Base-by-base conservation (phyloP, 2,888 invertebrate species). In the Orchesellides sinensis region DNA sequence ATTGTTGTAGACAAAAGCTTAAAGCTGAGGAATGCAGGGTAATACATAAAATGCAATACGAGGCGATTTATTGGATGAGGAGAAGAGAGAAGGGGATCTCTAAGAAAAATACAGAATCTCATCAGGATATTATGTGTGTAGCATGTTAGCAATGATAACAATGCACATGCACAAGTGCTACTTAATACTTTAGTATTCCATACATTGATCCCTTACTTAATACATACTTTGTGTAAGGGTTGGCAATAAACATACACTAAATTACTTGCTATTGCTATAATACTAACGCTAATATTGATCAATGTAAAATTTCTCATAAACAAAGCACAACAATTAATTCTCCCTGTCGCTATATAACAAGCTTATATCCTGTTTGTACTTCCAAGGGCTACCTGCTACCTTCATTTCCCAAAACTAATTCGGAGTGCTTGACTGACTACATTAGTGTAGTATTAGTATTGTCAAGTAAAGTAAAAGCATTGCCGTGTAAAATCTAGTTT, bases 1-100 rank as follows among this genome's bases (percentile, higher is more conserved):
- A 17, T 17, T 54, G 4, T 54, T 8, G 40, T n/a, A 40, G 40
- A n/a, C 40, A 40, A 14, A 14, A n/a, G 14, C 10, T 40, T 40
- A 40, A 1, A 14, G 10, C 40, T 40, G n/a, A 69, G 35, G 32
- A 69, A 69, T 69, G 35, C 54, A 32, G 4, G 5, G n/a, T 27
- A 52, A 68, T 65, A 47, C 49, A n/a, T n/a, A n/a, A n/a, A n/a
- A 47, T 47, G 21, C 47, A 66, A 47, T 49, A 10, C 49, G 47
- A 27, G 21, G 29, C 66, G 66, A 66, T 66, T 66, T 66, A 66
- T 66, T 66, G 25, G 59, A 52, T 17, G 14, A 23, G 23, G 25
- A 21, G 6, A 27, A 27, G 17, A 19, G 66, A 47, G 49, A n/a
- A 40, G n/a, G n/a, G 2, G n/a, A 14, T 10, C 40, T 40, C 40